phyloP scores from a whole-genome alignment of 2,113 vertebrate species.

The Lethenteron camtschaticum region DNA sequence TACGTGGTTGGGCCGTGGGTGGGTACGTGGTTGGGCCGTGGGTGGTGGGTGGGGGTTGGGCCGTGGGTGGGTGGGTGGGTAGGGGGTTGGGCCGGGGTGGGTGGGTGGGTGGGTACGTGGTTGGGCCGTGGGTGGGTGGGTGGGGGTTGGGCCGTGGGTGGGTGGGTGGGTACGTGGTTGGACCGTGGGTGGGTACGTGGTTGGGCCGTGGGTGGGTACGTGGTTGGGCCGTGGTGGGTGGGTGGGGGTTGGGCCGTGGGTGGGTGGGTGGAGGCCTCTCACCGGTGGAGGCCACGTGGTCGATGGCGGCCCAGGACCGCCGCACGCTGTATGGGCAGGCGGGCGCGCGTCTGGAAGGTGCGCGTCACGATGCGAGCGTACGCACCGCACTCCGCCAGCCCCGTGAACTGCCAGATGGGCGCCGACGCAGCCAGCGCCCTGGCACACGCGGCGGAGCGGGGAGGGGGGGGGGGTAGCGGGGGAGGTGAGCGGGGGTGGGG shows the following conservation, averaged over 20 bases:
- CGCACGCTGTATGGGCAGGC: conserved; percentile 48
- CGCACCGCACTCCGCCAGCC: conserved; percentile 43
- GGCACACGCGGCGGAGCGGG: conserved; percentile 10
- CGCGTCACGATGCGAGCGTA: conserved; percentile 54
- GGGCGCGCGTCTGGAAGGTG: conserved; percentile 36
- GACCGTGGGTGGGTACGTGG: conserved; percentile 15
- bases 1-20: too few species aligned
- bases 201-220: conserved; percentile 9
- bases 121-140: conserved; percentile 12
- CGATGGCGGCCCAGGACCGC: conserved; percentile 54
- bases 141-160: conserved; percentile 16
- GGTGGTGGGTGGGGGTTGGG: too few species aligned
- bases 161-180: conserved; percentile 13
- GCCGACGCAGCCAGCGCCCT: conserved; percentile 81
- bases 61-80: conserved; percentile 14
- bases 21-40: too few species aligned
- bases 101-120: conserved; percentile 11
- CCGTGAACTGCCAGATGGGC: conserved; percentile 71
- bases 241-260: too few species aligned
- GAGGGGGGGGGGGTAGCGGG: not conserved
- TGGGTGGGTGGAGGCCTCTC: conserved; percentile 6
- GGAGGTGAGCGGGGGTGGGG: not conserved
- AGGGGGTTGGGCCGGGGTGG: too few species aligned
- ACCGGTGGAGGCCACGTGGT: conserved; percentile 40
- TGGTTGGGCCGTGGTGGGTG: conserved; percentile 10